Conservation (phyloP, 2,797 vertebrate genomes). For the Sebastes dallii region DNA sequence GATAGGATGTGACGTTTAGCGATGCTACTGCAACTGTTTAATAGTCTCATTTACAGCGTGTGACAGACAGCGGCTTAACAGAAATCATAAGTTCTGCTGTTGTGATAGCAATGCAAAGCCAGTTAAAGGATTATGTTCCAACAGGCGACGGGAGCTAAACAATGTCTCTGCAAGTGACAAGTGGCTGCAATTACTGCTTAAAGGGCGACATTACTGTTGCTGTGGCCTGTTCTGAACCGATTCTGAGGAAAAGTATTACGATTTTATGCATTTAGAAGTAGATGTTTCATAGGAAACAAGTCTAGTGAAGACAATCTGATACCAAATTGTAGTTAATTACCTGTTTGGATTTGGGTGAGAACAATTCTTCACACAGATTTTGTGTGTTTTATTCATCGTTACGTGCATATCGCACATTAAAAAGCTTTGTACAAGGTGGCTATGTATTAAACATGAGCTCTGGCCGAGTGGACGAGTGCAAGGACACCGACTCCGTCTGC, state of each 20-base stretch:
- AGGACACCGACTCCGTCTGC: constrained; percentile 37
- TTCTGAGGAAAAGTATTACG: neutral
- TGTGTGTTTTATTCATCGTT: neutral
- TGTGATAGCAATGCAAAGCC: constrained; percentile 59
- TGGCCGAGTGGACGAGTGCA: constrained; percentile 24
- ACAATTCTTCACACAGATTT: neutral
- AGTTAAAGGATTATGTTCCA: constrained; percentile 62
- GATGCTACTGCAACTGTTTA: constrained; percentile 6
- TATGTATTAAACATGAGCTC: constrained; percentile 45
- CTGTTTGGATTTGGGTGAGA: neutral
- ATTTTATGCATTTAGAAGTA: neutral
- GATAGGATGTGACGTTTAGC: neutral
- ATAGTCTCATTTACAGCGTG: constrained; percentile 30
- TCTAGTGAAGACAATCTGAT: neutral
- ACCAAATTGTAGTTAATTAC: neutral
- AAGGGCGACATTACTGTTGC: neutral
- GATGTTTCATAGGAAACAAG: neutral
- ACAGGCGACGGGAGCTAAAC: constrained; percentile 38
- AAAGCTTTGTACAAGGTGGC: constrained; percentile 26
- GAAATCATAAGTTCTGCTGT: constrained; percentile 49
- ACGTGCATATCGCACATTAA: neutral
- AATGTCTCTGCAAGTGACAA: constrained; percentile 23
- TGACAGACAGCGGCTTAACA: constrained; percentile 49
- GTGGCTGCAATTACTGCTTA: constrained; percentile 1
- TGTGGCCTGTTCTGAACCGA: neutral